A percentile compares a stretch with the other conserved stretches of the same genome.
Conservation (phyloP, 2,797 vertebrate genomes). For the Acanthurus lineatus region DNA sequence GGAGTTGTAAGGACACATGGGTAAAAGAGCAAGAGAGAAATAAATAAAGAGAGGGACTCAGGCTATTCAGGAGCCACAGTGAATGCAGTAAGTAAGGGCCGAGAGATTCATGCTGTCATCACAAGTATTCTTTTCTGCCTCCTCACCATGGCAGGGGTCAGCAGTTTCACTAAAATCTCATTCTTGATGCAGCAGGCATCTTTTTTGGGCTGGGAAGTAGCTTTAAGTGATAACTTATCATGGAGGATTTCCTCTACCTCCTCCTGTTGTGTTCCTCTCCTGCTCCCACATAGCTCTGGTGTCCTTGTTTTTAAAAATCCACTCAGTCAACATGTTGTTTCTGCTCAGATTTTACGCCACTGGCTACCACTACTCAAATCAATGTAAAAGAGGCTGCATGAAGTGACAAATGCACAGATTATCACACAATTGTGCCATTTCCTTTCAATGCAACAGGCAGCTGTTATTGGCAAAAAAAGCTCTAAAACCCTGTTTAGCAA, state of each 20-base stretch:
- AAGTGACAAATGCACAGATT: too few relatives aligned
- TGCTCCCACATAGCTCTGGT: slow-evolving; percentile 1
- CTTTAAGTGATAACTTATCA: slow-evolving; percentile 36
- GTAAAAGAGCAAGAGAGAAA: neutral
- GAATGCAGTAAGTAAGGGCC: neutral
- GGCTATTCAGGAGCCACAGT: neutral
- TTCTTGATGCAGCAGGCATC: slow-evolving; percentile 37
- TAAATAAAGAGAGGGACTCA: neutral
- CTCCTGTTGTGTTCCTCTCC: slow-evolving; percentile 10
- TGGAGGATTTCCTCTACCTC: slow-evolving; percentile 36
- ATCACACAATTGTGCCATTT: too few relatives aligned
- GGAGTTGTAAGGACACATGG: neutral
- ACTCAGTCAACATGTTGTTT: slow-evolving; percentile 6
- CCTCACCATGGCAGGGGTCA: slow-evolving; percentile 18
- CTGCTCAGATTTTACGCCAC: neutral
- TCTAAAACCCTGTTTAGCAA: too few relatives aligned
- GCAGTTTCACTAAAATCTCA: slow-evolving; percentile 41
- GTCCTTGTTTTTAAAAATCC: neutral
- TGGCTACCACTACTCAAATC: too few relatives aligned
- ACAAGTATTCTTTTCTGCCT: slow-evolving; percentile 33
- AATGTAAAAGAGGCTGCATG: too few relatives aligned
- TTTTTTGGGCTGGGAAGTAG: slow-evolving; percentile 26
- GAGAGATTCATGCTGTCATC: slow-evolving; percentile 30
- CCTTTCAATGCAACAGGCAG: too few relatives aligned
- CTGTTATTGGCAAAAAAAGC: neutral